Evolutionary conservation across 2,888 invertebrate genomes (phyloP).

Genomic region (Pediacus dermestoides): DNA sequence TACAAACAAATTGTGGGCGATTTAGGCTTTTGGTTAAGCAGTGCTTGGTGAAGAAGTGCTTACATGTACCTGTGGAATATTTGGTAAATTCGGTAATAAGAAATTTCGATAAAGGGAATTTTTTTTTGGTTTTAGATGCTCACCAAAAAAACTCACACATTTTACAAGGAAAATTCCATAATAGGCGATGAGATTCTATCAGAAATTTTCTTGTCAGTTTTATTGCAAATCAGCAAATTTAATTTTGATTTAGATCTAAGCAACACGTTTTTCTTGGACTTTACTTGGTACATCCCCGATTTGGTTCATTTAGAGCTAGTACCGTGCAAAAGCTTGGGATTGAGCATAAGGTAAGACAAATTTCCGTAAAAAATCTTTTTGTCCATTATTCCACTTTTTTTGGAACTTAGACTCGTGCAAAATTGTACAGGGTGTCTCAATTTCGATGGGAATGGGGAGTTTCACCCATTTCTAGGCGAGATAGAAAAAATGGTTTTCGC

Average conservation of each 20-base stretch:
- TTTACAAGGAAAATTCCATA: conserved; percentile 46
- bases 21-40: conserved; percentile 52
- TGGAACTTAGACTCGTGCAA: too few species aligned
- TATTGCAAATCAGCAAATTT: conserved; percentile 53
- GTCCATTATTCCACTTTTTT: too few species aligned
- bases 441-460: too few species aligned
- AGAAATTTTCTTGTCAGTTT: conserved; percentile 57
- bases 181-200: conserved; percentile 62
- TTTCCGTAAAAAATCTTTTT: too few species aligned
- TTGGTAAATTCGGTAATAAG: conserved; percentile 43
- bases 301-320: conserved; percentile 57
- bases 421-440: too few species aligned
- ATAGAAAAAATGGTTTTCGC: too few species aligned
- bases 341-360: conserved; percentile 60
- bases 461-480: too few species aligned
- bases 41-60: conserved; percentile 53
- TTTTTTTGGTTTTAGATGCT: conserved; percentile 22
- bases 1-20: conserved; percentile 49
- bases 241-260: conserved; percentile 54
- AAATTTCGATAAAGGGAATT: conserved; percentile 27
- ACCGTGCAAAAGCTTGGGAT: conserved; percentile 60
- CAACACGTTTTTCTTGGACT: conserved; percentile 61
- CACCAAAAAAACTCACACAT: neutral
- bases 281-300: conserved; percentile 59
- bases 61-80: conserved; percentile 54